phyloP scores from a whole-genome alignment of 2,113 vertebrate species.

The Plecturocebus donacophilus region DNA sequence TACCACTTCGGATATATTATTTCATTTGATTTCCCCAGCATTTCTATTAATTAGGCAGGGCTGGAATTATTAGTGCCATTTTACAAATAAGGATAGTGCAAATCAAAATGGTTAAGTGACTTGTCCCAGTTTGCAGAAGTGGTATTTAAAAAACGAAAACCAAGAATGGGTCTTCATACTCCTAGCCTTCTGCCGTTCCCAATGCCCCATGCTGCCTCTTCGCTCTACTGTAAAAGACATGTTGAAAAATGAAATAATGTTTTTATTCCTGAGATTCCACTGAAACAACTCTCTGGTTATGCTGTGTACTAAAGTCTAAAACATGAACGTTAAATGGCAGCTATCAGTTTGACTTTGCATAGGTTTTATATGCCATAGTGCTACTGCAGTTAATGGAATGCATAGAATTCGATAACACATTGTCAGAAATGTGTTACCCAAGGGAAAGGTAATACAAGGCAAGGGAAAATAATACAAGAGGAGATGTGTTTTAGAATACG shows the following conservation, averaged over 20 bases:
- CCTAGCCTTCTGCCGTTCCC: background rate
- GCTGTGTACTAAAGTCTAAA: background rate
- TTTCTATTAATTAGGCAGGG: background rate
- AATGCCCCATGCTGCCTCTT: background rate
- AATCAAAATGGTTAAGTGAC: background rate
- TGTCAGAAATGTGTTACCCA: background rate
- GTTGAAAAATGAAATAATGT: background rate
- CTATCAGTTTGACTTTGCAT: background rate
- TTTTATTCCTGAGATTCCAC: background rate
- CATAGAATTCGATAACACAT: background rate
- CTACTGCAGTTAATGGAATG: background rate
- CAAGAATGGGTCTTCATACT: background rate
- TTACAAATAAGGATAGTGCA: background rate
- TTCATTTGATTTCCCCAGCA: slow-evolving; percentile 16
- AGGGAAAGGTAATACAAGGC: background rate
- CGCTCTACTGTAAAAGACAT: background rate
- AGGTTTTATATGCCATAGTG: background rate
- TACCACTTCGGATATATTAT: background rate
- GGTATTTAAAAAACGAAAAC: background rate
- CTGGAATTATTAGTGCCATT: background rate
- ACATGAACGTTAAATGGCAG: background rate
- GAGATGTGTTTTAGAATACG: background rate
- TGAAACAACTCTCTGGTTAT: background rate
- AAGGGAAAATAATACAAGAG: background rate
- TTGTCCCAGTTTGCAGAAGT: background rate